A percentile compares a stretch with the other conserved stretches of the same genome.
Evolutionary conservation across 2,888 invertebrate genomes (phyloP).

Genomic region (Serripes groenlandicus): DNA sequence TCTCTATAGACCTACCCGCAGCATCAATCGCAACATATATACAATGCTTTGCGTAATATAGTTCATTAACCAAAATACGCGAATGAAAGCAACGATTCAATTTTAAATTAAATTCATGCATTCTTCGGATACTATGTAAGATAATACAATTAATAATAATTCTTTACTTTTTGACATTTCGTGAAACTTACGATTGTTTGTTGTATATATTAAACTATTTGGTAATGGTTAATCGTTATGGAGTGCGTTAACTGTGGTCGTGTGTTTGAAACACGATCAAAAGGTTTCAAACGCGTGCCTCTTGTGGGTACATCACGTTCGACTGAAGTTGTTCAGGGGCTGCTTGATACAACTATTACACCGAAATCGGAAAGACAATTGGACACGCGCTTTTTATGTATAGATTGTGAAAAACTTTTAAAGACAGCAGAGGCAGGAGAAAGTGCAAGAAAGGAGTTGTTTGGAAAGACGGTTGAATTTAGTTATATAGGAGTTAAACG

Average conservation of each 20-base stretch:
- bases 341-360: background rate
- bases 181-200: no score
- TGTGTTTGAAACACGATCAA: background rate
- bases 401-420: slow-evolving; percentile 6
- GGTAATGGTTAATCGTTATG: no score
- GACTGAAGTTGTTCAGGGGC: background rate
- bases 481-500: slow-evolving; percentile 6
- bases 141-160: no score
- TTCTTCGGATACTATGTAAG: no score
- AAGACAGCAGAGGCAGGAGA: slow-evolving; percentile 7
- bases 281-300: slow-evolving; percentile 5
- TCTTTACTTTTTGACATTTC: no score
- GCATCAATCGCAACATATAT: no score
- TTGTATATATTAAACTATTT: no score
- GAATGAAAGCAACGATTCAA: no score
- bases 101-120: no score
- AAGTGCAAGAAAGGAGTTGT: slow-evolving; percentile 2
- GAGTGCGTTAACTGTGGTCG: background rate
- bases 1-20: no score
- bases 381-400: slow-evolving; percentile 10
- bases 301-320: background rate
- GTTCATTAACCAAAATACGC: no score
- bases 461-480: background rate
- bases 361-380: background rate
- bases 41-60: no score